Evolutionary conservation across 2,888 invertebrate species (phyloP).

Genomic region (Seira musarum): DNA sequence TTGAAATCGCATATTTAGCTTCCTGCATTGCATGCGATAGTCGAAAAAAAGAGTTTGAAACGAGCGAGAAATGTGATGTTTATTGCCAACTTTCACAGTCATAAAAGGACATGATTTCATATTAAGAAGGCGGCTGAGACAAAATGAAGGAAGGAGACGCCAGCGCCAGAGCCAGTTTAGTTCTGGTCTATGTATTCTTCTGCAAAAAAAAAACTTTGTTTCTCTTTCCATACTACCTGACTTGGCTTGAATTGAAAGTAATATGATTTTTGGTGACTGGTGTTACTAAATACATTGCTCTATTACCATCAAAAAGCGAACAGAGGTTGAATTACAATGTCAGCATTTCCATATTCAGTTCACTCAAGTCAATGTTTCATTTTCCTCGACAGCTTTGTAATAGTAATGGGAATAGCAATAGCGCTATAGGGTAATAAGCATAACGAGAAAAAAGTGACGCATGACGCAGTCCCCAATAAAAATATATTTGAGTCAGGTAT

Average conservation of each 20-base stretch:
- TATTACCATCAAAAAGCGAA: background rate
- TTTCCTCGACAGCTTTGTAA: background rate
- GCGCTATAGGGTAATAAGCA: background rate
- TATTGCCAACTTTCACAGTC: constrained; percentile 61
- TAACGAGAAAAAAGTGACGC: constrained; percentile 21
- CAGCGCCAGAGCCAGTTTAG: background rate
- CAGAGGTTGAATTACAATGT: constrained; percentile 35
- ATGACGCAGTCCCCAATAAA: constrained; percentile 20
- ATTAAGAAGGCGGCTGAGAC: constrained; percentile 42
- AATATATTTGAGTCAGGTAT: constrained; percentile 15
- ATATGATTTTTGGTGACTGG: background rate
- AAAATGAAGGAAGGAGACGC: constrained; percentile 7
- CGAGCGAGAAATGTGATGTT: constrained; percentile 47
- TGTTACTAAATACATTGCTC: background rate
- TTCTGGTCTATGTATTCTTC: background rate
- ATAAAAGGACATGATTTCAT: constrained; percentile 57
- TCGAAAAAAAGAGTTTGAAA: background rate
- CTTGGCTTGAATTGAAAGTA: too few species aligned
- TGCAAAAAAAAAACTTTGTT: background rate
- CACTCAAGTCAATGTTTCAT: too few species aligned
- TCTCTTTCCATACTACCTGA: background rate
- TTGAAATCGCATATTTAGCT: constrained; percentile 15
- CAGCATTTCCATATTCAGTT: constrained; percentile 1
- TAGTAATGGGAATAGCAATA: too few species aligned
- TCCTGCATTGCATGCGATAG: constrained; percentile 19